Evolutionary conservation across 2,113 vertebrate genomes (phyloP), one percentile per base, ranked within the genome.

Genomic region (Tetrax tetrax): DNA sequence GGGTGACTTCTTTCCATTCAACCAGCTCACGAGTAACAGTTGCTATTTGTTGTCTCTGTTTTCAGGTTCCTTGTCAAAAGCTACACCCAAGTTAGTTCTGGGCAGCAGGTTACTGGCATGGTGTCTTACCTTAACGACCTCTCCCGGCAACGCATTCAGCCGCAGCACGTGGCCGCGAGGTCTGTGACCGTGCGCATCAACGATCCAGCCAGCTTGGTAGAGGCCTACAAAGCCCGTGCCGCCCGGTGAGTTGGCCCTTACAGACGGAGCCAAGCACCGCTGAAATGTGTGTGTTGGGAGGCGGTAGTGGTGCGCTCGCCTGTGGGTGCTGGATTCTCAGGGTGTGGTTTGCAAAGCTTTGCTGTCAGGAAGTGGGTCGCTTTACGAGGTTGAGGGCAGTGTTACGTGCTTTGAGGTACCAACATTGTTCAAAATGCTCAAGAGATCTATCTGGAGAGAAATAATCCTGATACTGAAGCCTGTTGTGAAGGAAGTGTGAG

Each of bases 71-170:
- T 99, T 93, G 95, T 99, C 93, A 99, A 99, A 97, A 99, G 98
- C 96, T 99, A 99, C 86, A 97, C 96, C 24, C 99, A 99, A 81
- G 99, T 98, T 21, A 97, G 94, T 45, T 98, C 98, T 12, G 99
- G 99, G 31, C 98, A 99, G 93, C 90, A 96, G 93, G 98, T 99
- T 35, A 97, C 97, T 12, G 99, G 99, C 83, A 99, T 97, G 56
- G 98, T 99, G 82, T 99, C 99, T 23, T 99, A 99, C 97, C 98
- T 99, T 83, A 99, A 99, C 1, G 99, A 99, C 54, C 89, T 98
- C 45, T 88, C 98, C 35, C 96, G 97, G 27, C 98, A 91, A 64
- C 98, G 97, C 54, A 95, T 99, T 87, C 99, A 99, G 97, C 98
- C 99, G 1, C 99, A 99, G 75, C 98, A 98, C 0, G 98, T 99